phyloP scores from a whole-genome alignment of 2,113 vertebrate genomes.

The Poecilia latipinna region DNA sequence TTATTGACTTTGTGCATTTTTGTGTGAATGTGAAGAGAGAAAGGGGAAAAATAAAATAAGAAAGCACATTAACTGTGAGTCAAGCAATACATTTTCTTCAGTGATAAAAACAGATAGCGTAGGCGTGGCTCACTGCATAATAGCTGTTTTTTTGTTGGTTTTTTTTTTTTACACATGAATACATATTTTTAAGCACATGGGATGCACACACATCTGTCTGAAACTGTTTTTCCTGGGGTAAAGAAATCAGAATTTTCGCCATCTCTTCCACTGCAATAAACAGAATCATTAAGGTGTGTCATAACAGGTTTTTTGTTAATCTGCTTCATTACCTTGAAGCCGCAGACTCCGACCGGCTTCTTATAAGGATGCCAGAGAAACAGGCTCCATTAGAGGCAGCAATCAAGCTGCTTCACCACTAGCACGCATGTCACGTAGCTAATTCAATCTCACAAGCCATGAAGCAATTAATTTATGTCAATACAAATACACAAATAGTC shows the following conservation, averaged over 20 bases:
- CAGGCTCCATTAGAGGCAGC: conserved; percentile 50
- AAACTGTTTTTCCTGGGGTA: no score
- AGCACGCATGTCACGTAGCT: conserved; percentile 72
- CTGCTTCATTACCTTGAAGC: conserved; percentile 44
- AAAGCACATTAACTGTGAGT: conserved; percentile 53
- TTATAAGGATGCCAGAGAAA: conserved; percentile 54
- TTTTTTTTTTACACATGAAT: conserved; percentile 27
- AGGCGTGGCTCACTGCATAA: conserved; percentile 37
- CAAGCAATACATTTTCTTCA: conserved; percentile 58
- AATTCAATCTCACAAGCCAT: conserved; percentile 76
- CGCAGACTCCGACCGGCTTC: conserved; percentile 48
- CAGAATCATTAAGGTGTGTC: conserved; percentile 58
- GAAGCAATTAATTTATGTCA: conserved; percentile 79
- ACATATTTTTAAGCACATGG: conserved; percentile 15
- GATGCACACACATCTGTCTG: neutral
- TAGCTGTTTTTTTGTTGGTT: conserved; percentile 13
- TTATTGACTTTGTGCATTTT: conserved; percentile 1
- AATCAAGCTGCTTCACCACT: conserved; percentile 62
- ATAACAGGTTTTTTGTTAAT: conserved; percentile 24
- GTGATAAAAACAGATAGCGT: conserved; percentile 24
- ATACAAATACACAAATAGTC: conserved; percentile 66
- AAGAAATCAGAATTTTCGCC: conserved; percentile 19
- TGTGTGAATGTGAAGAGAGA: conserved; percentile 21
- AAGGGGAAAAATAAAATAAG: conserved; percentile 48
- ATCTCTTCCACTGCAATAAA: conserved; percentile 46